phyloP scores from a whole-genome alignment of 2,797 vertebrate genomes.

The Siniperca obscura region DNA sequence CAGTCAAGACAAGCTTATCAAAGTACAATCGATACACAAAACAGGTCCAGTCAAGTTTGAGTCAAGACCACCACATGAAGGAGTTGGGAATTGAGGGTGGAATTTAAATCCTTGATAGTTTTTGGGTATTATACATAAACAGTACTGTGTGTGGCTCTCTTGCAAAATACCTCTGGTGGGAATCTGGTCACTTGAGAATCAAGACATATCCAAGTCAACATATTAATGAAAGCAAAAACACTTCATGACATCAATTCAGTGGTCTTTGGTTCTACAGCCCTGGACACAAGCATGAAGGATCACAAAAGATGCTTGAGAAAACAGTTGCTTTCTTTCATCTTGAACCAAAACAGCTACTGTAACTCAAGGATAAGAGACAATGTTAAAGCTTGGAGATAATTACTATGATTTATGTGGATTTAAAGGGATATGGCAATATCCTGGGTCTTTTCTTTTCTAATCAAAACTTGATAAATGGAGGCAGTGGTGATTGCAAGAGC shows the following conservation, averaged over 20 bases:
- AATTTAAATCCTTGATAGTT: not conserved
- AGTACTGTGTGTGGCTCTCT: not conserved
- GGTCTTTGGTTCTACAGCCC: not conserved
- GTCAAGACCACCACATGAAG: not conserved
- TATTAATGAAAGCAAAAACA: not conserved
- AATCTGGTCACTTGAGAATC: not conserved
- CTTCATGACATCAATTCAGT: not conserved
- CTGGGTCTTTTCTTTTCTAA: slow-evolving; percentile 25
- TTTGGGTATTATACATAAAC: not conserved
- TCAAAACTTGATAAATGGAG: slow-evolving; percentile 12
- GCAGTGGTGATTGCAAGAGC: not conserved
- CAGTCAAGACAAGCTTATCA: not conserved
- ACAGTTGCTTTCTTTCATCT: not conserved
- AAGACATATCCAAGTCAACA: not conserved
- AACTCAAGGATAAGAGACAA: slow-evolving; percentile 12
- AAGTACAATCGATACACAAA: not conserved
- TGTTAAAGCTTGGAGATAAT: slow-evolving; percentile 1
- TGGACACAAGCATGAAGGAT: slow-evolving; percentile 5
- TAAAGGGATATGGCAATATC: slow-evolving; percentile 19
- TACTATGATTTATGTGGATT: slow-evolving; percentile 36
- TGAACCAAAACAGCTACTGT: not conserved
- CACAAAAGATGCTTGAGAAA: not conserved
- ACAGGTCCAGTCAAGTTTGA: not conserved
- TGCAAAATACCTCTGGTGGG: not conserved
- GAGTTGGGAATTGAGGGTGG: not conserved